These are phyloP conservation scores for Crocallis elinguaria DNA, from an alignment of 2,888 invertebrate genomes.

Conservation along the genomic window DNA sequence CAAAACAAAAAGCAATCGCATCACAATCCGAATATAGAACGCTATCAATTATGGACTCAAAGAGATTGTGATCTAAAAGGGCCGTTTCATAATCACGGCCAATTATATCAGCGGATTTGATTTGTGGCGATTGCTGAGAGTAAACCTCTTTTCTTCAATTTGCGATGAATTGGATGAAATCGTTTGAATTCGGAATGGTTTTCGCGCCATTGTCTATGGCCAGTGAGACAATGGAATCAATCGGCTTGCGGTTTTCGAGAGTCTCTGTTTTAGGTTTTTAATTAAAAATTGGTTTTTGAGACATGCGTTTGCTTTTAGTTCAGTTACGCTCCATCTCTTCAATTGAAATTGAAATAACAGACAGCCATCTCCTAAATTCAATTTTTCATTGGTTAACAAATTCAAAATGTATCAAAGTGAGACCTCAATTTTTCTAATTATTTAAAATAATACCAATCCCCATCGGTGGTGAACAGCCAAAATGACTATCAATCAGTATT, in stretches of 20 bases:
- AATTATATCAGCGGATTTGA: conserved; percentile 73
- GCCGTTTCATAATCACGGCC: conserved; percentile 53
- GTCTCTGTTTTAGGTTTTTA: background rate
- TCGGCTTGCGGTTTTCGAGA: conserved; percentile 42
- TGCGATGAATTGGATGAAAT: conserved; percentile 78
- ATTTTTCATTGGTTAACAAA: no score
- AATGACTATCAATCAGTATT: conserved; percentile 41
- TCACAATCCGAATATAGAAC: conserved; percentile 48
- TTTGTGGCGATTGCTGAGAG: conserved; percentile 71
- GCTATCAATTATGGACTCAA: conserved; percentile 44
- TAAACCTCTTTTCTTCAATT: conserved; percentile 80
- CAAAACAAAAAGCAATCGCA: conserved; percentile 29
- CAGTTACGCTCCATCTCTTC: no score
- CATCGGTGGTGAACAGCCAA: background rate
- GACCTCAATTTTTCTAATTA: no score
- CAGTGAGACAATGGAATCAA: conserved; percentile 68
- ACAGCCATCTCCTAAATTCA: no score
- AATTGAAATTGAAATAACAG: no score
- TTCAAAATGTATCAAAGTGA: no score
- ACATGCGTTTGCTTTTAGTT: no score
- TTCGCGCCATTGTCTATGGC: conserved; percentile 39
- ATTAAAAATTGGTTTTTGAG: background rate
- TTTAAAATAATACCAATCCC: background rate
- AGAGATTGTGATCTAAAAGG: conserved; percentile 54
- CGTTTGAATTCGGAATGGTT: conserved; percentile 54